Evolutionary conservation across 2,797 vertebrate genomes (phyloP), one percentile per base, ranked within the genome.

Genomic region (Pipistrellus pygmaeus): DNA sequence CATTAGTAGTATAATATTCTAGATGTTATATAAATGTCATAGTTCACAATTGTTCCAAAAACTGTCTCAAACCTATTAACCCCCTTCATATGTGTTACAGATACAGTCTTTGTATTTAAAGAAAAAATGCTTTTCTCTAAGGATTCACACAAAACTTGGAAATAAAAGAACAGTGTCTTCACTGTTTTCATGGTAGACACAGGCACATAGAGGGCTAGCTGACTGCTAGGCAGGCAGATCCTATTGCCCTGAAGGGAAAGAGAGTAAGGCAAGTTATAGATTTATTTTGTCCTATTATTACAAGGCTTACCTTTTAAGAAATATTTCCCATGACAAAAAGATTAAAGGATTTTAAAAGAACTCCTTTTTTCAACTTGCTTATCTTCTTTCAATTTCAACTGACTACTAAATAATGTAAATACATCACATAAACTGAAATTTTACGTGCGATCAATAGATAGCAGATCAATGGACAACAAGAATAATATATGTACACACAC

Each of bases 401-500:
- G 81, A 92, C 57, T 53, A 38, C 23, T 83, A 90, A 57, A 64
- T 88, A 90, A 94, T 77, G 20, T 68, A 95, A 96, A 87, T 51
- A 75, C 30, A 83, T 20, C 64, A 64, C 51, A 81, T 23, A 64
- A 7, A 81, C 23, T 41, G 5, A 90, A 84, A 88, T 85, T 90
- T 53, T n/a, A 44, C 48, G n/a, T 83, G 64, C 68, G 14, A 73
- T 8, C 44, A 41, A 95, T 76, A 64, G 46, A 69, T 7, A 87
- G 17, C 11, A 88, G n/a, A 10, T 30, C 30, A 85, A 23, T 72
- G 53, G 71, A 71, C 21, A 82, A 71, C 21, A 82, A 71, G n/a
- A 75, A 76, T 27, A 53, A 85, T 53, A 38, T 30, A 53, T 27
- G 66, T 3, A 69, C 23, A 38, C 20, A 20, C 11, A 20, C 5